Percentiles rank a stretch among this genome's conserved stretches.
These are phyloP conservation scores for Ammodytes marinus DNA, from an alignment of 2,113 vertebrate genomes.

Conservation along the genomic window DNA sequence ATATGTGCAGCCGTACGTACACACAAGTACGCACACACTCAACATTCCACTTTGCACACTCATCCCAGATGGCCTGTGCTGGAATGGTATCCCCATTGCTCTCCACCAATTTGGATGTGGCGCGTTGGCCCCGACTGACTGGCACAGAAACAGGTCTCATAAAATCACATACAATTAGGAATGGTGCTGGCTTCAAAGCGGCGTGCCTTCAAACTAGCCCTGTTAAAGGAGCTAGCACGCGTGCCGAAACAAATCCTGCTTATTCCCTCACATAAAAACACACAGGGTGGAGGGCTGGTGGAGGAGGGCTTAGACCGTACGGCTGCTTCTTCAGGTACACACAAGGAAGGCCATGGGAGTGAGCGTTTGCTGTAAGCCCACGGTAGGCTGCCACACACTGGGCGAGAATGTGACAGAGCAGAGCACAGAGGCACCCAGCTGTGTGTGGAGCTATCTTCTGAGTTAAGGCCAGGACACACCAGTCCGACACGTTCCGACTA, in stretches of 20 bases:
- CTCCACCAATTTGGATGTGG: slow-evolving; percentile 61
- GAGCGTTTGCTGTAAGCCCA: slow-evolving; percentile 32
- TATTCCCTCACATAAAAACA: slow-evolving; percentile 69
- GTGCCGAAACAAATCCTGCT: slow-evolving; percentile 60
- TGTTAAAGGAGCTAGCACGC: slow-evolving; percentile 52
- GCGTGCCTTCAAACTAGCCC: slow-evolving; percentile 55
- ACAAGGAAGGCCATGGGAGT: slow-evolving; percentile 17
- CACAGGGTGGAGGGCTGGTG: slow-evolving; percentile 13
- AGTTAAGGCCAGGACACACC: no score
- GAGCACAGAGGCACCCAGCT: slow-evolving; percentile 27
- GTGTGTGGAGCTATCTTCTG: slow-evolving; percentile 43
- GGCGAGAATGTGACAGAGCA: slow-evolving; percentile 28
- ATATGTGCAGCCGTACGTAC: slow-evolving; percentile 41
- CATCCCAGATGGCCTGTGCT: slow-evolving; percentile 74
- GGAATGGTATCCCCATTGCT: slow-evolving; percentile 62
- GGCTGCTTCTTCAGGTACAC: slow-evolving; percentile 50
- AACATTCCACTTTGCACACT: slow-evolving; percentile 16
- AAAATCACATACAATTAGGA: slow-evolving; percentile 77
- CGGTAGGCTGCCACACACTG: slow-evolving; percentile 22
- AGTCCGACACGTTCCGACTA: no score
- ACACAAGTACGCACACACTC: slow-evolving; percentile 32
- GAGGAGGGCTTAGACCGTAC: slow-evolving; percentile 10
- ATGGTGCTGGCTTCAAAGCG: slow-evolving; percentile 69
- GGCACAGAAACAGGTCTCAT: slow-evolving; percentile 65
- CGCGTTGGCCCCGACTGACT: slow-evolving; percentile 60